Base-by-base conservation (phyloP, 2,797 vertebrate genomes). In the Emydoidea blandingii region DNA sequence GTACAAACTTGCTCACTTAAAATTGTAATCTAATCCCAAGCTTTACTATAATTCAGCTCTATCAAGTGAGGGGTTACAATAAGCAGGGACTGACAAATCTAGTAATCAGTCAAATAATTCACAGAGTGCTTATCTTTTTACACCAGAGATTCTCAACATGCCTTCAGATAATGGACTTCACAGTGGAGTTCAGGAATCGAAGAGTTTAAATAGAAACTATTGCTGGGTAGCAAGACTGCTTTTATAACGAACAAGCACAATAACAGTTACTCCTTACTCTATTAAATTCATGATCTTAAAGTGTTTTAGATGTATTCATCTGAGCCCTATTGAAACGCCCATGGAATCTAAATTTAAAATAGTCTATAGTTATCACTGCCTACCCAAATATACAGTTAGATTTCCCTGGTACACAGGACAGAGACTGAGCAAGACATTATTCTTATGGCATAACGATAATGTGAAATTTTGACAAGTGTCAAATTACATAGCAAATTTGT, bases 1-100 rank as follows among this genome's bases (percentile, higher is more conserved):
- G 82, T 80, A 96, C 44, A 94, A 92, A 89, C 12, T 37, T 16
- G n/a, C 29, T 44, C 83, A 90, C 31, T 86, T 80, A 54, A 72
- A 90, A 41, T 3, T 79, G 29, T 84, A 80, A 88, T 81, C 31
- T 89, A 2, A 83, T 85, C 19, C 76, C 9, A 93, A 85, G 4
- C 78, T 54, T 29, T 50, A 52, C 49, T 81, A 1, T 93, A 88
- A 5, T 79, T 93, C 21, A 85, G 25, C 52, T 47, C 83, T 80
- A 56, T 53, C 37, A 83, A 65, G 23, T 68, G 72, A 56, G 59
- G 47, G 15, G 91, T 92, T 86, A 78, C 27, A 31, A 9, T 49
- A 78, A 31, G 27, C 44, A 49, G 44, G 74, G 74, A 12, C 56
- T n/a, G 4, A 12, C 34, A 92, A 18, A 89, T 72, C 34, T 79